phyloP scores from a whole-genome alignment of 1,140 invertebrate species.

The Parasteatoda tepidariorum region DNA sequence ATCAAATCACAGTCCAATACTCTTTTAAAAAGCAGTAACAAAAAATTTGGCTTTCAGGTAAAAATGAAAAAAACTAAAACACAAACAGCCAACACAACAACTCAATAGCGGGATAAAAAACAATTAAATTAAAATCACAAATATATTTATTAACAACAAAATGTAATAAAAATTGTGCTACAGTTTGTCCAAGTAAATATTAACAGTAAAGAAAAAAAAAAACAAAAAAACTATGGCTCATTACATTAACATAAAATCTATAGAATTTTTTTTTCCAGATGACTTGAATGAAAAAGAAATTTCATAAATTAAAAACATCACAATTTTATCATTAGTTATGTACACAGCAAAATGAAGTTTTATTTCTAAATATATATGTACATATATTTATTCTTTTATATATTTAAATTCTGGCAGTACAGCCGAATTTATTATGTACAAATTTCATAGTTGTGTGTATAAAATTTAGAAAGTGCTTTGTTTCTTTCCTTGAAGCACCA shows the following conservation, averaged over 20 bases:
- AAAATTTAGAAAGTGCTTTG: slow-evolving; percentile 43
- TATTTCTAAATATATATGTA: no score
- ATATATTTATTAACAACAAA: no score
- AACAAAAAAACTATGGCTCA: background rate
- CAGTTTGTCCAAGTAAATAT: slow-evolving; percentile 3
- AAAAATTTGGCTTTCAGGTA: no score
- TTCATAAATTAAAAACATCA: slow-evolving; percentile 43
- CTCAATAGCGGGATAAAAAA: no score
- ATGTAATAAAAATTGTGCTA: slow-evolving; percentile 29
- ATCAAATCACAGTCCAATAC: no score
- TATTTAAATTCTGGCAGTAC: no score
- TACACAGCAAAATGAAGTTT: slow-evolving; percentile 39
- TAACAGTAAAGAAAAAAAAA: slow-evolving; percentile 26
- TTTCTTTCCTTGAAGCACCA: slow-evolving; percentile 38
- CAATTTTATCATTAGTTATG: no score
- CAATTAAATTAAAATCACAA: no score
- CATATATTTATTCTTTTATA: no score
- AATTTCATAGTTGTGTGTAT: slow-evolving; percentile 36
- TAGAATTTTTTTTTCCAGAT: background rate
- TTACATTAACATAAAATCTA: slow-evolving; percentile 39
- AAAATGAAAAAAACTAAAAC: no score
- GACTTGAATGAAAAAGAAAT: background rate
- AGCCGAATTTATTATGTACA: background rate
- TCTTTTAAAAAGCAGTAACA: no score
- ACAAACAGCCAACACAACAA: no score